phyloP scores from a whole-genome alignment of 1,140 invertebrate genomes.

The Sitodiplosis mosellana region DNA sequence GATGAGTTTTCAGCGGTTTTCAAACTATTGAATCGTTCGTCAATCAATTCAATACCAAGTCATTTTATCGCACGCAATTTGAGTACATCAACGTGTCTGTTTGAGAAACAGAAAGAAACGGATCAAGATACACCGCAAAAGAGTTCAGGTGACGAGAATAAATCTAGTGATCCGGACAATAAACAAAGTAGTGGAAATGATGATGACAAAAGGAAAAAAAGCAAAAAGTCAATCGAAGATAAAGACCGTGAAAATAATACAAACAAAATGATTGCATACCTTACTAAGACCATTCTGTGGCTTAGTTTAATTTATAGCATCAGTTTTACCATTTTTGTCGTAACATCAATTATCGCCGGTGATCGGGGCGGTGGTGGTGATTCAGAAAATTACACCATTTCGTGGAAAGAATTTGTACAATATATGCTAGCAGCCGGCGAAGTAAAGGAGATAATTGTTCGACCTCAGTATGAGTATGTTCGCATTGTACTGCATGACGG shows the following conservation, averaged over 20 bases:
- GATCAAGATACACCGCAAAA: too few species aligned
- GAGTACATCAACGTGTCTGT: too few species aligned
- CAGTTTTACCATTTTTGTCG: not conserved
- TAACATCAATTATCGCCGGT: slow-evolving; percentile 2
- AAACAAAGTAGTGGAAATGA: too few species aligned
- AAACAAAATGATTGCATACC: slow-evolving; percentile 42
- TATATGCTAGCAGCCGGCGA: slow-evolving; percentile 85
- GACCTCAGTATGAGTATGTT: slow-evolving; percentile 65
- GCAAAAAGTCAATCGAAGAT: not conserved
- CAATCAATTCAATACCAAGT: too few species aligned
- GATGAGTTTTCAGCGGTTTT: too few species aligned
- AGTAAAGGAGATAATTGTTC: slow-evolving; percentile 70
- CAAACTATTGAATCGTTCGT: too few species aligned
- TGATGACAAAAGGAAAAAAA: too few species aligned
- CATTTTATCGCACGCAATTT: too few species aligned
- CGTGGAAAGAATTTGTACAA: slow-evolving; percentile 90
- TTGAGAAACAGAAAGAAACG: too few species aligned
- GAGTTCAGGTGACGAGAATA: too few species aligned
- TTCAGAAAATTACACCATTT: slow-evolving; percentile 43
- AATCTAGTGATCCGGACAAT: too few species aligned
- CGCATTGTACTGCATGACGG: slow-evolving; percentile 66
- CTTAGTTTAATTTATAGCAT: slow-evolving; percentile 43
- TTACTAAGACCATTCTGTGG: slow-evolving; percentile 57
- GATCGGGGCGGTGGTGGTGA: slow-evolving; percentile 11
- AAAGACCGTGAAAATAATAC: slow-evolving; percentile 30